Conservation (phyloP, 2,113 vertebrate species). For the Hippolais icterina region DNA sequence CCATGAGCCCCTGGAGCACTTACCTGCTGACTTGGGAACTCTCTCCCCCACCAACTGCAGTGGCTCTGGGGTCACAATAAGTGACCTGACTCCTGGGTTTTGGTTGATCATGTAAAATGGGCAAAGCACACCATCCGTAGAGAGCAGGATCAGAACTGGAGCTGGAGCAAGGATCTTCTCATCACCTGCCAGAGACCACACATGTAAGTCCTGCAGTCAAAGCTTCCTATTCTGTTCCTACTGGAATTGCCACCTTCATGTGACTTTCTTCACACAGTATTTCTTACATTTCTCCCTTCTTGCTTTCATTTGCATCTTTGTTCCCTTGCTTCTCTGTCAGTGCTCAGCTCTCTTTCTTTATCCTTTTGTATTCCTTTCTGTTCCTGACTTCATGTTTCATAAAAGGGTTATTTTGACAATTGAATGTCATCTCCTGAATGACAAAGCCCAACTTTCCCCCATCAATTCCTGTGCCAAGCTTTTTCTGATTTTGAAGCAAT, state of each 20-base stretch:
- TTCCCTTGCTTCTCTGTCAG: not conserved
- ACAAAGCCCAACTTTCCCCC: not conserved
- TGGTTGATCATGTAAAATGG: slow-evolving; percentile 92
- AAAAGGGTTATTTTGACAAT: not conserved
- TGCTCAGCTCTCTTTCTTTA: not conserved
- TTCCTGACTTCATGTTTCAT: not conserved
- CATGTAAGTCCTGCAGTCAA: not conserved
- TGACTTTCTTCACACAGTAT: not conserved
- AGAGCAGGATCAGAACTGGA: slow-evolving; percentile 89
- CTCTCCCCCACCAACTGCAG: slow-evolving; percentile 84
- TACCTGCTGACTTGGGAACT: slow-evolving; percentile 78
- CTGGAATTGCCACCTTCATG: not conserved
- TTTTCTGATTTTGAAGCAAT: not conserved
- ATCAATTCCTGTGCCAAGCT: not conserved
- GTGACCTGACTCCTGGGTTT: slow-evolving; percentile 80
- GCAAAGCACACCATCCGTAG: slow-evolving; percentile 92
- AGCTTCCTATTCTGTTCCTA: not conserved
- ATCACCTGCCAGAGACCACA: slow-evolving; percentile 75
- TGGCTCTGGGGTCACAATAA: slow-evolving; percentile 60
- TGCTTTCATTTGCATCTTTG: not conserved
- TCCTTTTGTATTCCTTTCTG: not conserved
- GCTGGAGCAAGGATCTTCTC: slow-evolving; percentile 87
- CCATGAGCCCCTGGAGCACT: not conserved
- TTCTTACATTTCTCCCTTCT: not conserved
- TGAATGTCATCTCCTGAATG: not conserved